Conservation (phyloP, 2,797 vertebrate species). For the Dromococcyx pavoninus region DNA sequence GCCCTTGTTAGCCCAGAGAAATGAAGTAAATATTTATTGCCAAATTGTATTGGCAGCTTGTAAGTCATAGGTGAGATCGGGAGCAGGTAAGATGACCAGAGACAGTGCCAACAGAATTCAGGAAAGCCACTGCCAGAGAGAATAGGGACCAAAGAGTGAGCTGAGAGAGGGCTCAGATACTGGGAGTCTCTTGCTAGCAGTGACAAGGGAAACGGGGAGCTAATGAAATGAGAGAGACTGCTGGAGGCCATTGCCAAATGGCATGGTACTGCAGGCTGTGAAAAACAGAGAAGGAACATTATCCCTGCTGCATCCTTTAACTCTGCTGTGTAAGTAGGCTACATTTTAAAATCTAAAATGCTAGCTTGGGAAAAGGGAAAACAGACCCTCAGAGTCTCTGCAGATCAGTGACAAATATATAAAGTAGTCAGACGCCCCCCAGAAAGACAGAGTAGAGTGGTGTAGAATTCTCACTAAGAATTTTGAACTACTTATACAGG, state of each 20-base stretch:
- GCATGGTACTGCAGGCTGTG: background rate
- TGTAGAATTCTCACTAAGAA: constrained; percentile 48
- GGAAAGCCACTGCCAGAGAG: background rate
- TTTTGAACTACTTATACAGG: constrained; percentile 48
- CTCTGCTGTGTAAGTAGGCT: background rate
- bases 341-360: background rate
- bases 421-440: background rate
- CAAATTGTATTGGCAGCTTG: constrained; percentile 63
- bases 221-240: background rate
- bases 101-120: background rate
- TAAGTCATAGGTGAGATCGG: background rate
- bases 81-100: background rate
- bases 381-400: background rate
- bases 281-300: background rate
- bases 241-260: background rate
- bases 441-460: background rate
- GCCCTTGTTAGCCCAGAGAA: constrained; percentile 39
- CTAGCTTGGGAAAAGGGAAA: background rate
- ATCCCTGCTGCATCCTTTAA: background rate
- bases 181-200: background rate
- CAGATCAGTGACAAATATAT: background rate
- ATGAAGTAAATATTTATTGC: constrained; percentile 42
- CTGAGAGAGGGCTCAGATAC: background rate
- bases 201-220: background rate
- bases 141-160: background rate